These are phyloP conservation scores for Danaus chrysippus DNA, from an alignment of 2,888 invertebrate genomes.

Conservation along the genomic window DNA sequence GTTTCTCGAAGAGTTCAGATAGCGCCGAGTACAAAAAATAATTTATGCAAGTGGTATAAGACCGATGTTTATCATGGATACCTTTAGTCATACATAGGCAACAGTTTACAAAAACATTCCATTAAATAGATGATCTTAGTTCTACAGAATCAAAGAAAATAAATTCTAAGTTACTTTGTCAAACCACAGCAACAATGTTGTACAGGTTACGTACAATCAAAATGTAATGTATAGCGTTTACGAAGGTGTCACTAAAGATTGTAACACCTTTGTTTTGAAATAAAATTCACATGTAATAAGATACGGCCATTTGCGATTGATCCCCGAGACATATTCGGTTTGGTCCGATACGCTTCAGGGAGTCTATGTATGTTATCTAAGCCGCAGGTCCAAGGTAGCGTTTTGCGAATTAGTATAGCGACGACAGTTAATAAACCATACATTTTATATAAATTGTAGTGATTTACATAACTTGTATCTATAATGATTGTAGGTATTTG, in stretches of 20 bases:
- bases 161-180: too few relatives aligned
- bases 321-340: conserved; percentile 64
- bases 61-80: conserved; percentile 21
- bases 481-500: conserved; percentile 30
- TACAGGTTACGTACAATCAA: too few relatives aligned
- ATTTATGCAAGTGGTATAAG: conserved; percentile 25
- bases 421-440: conserved; percentile 47
- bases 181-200: too few relatives aligned
- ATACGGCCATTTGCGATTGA: conserved; percentile 57
- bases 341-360: conserved; percentile 67
- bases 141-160: too few relatives aligned
- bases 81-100: conserved; percentile 18
- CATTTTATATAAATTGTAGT: background rate
- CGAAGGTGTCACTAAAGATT: background rate
- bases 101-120: conserved; percentile 15
- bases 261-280: conserved; percentile 5
- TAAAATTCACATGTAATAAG: conserved; percentile 49
- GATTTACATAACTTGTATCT: too few relatives aligned
- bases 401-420: conserved; percentile 50
- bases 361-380: conserved; percentile 63
- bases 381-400: conserved; percentile 63
- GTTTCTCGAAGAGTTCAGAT: conserved; percentile 44
- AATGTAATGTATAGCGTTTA: background rate
- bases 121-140: background rate
- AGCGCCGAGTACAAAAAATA: conserved; percentile 52